phyloP scores from a whole-genome alignment of 2,888 invertebrate genomes.

The Drosophila kanekoi region DNA sequence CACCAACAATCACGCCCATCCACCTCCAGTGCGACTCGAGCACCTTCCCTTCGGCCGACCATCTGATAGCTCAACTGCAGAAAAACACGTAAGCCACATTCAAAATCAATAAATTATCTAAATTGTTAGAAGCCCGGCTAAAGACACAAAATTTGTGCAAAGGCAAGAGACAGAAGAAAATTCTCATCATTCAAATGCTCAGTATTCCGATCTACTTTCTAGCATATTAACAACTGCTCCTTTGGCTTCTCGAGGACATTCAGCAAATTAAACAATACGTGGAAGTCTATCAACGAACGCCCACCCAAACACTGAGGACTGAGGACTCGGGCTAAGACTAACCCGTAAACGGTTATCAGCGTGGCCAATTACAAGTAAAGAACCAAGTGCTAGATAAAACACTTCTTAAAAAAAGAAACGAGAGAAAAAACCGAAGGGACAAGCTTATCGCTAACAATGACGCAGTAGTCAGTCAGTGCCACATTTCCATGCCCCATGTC shows the following conservation, averaged over 20 bases:
- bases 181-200: too few relatives aligned
- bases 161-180: too few relatives aligned
- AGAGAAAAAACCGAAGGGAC: constrained; percentile 15
- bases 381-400: constrained; percentile 74
- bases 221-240: not conserved
- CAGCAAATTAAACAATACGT: constrained; percentile 8
- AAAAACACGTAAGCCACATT: too few relatives aligned
- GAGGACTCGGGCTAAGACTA: constrained; percentile 9
- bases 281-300: constrained; percentile 44
- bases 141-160: too few relatives aligned
- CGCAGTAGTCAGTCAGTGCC: constrained; percentile 58
- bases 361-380: constrained; percentile 67
- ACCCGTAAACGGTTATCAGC: constrained; percentile 64
- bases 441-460: constrained; percentile 37
- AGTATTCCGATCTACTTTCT: not conserved
- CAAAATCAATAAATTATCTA: too few relatives aligned
- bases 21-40: too few relatives aligned
- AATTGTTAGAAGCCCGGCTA: too few relatives aligned
- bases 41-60: too few relatives aligned
- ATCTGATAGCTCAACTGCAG: too few relatives aligned
- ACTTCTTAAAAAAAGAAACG: constrained; percentile 45
- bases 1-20: too few relatives aligned
- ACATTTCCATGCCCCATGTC: constrained; percentile 8
- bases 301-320: constrained; percentile 56
- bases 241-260: not conserved